Evolutionary conservation across 2,888 invertebrate species (phyloP), one percentile per base, ranked within the genome.

Genomic region (Himalopsyche anomala): DNA sequence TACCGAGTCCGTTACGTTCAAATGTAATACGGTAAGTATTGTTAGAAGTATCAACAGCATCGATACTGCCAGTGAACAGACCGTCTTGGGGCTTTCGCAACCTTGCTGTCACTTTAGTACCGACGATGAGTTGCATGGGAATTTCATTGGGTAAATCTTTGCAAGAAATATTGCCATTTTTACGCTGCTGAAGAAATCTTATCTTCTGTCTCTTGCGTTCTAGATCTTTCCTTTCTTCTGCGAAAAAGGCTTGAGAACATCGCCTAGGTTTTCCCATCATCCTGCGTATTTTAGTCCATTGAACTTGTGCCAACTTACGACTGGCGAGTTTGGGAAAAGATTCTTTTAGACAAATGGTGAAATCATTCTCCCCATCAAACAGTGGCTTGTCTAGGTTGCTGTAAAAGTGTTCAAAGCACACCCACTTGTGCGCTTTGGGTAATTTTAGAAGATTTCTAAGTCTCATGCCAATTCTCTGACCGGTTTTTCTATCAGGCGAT

Each of bases 331-430:
- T 96, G 0, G 99, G 99, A 92, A 99, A 99, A 9, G 97, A 96
- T 92, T 99, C 99, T 90, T 96, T 96, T 62, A 99, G 92, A 91
- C 99, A 99, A 89, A 97, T 96, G 92, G 96, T 96, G 91, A 99
- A 99, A 92, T 99, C 99, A 92, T 99, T 99, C 90, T 98, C 98
- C 56, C 98, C 98, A 89, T 97, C 96, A 92, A 99, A 99, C 56
- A 99, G 93, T 55, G 98, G 96, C 90, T 96, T 96, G 91, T 99
- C 99, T 89, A 99, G 96, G 90, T 99, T 99, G 89, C 99, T 99
- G 92, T 99, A 99, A 92, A 99, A 99, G 96, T 99, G 99, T 91
- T 99, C 99, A 92, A 98, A 99, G 91, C 98, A 99, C 11, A 99
- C 99, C 98, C 99, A 99, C 92, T 98, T 98, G 91, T 99, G 99